Evolutionary conservation across 92 coral and sea anemone species (phyloP), one percentile per base, ranked within the genome.

Genomic region (Actinernus sp.): DNA sequence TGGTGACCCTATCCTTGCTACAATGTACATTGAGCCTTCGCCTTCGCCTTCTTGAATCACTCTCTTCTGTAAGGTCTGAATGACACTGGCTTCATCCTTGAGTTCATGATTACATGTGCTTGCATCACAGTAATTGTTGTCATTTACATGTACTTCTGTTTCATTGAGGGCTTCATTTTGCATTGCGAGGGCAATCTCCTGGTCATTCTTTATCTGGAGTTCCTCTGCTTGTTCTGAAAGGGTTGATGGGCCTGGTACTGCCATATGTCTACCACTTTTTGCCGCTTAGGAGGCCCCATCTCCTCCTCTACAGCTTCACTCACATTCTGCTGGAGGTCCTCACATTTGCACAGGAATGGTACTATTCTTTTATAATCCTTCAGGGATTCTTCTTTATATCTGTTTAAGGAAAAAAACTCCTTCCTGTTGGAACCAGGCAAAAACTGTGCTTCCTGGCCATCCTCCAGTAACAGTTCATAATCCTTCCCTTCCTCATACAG

Each of bases 1-100:
- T 38, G 79, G 64, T 36, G 75, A 71, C 22, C 84, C 84, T 77
- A 85, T 70, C 61, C 86, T 61, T 47, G 76, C 60, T 41, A 74
- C 88, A 51, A 88, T 46, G 61, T 47, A 76, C 48, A 88, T 55
- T 24, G 65, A 63, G 17, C 37, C 26, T 58, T 63, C 63, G 31
- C 38, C 78, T 56, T 55, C 68, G 27, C 36, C 82, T 63, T 61
- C 74, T 7, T 10, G 13, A 47, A 74, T 61, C 19, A 74, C 73
- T 63, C 51, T 74, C 9, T 74, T 74, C 63, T 44, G 22, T 63
- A 76, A 33, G 34, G 51, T 52, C 29, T 36, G 62, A 44, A 31
- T 30, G 13, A 65, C 48, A 27, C 57, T 76, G 36, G 26, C 45
- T 14, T 46, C 84, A 65, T 65, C 63, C 9, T 62, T 26, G 2